A percentile compares a stretch with the other conserved stretches of the same genome.
Evolutionary conservation across 2,888 invertebrate species (phyloP).

Genomic region (Dromius quadrimaculatus): DNA sequence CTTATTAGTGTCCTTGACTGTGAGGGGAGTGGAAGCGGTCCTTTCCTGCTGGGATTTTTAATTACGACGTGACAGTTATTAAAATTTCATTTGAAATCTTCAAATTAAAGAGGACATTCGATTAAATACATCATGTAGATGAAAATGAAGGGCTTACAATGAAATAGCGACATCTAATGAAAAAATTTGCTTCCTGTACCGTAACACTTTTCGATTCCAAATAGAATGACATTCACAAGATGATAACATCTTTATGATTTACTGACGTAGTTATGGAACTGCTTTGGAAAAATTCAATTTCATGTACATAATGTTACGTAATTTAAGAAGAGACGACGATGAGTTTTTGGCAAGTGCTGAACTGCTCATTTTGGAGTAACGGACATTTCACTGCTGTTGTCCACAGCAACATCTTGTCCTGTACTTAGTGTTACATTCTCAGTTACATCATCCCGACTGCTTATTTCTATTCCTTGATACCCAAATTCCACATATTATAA

Average conservation of each 20-base stretch:
- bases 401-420: slow-evolving; percentile 34
- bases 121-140: slow-evolving; percentile 34
- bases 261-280: too few relatives aligned
- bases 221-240: too few relatives aligned
- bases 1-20: slow-evolving; percentile 40
- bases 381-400: slow-evolving; percentile 33
- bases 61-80: slow-evolving; percentile 48
- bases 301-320: too few relatives aligned
- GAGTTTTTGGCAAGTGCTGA: not conserved
- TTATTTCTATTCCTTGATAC: not conserved
- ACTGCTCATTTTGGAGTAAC: not conserved
- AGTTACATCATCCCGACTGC: slow-evolving; percentile 1
- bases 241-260: too few relatives aligned
- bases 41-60: slow-evolving; percentile 36
- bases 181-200: not conserved
- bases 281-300: not conserved
- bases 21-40: not conserved
- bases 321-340: not conserved
- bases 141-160: slow-evolving; percentile 4
- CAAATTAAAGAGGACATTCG: slow-evolving; percentile 36
- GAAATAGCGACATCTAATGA: not conserved
- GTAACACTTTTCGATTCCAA: too few relatives aligned
- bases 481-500: too few relatives aligned
- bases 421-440: slow-evolving; percentile 19
- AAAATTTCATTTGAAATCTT: slow-evolving; percentile 49